These are phyloP conservation scores for Eonycteris spelaea DNA, from an alignment of 2,113 vertebrate genomes.

Conservation along the genomic window DNA sequence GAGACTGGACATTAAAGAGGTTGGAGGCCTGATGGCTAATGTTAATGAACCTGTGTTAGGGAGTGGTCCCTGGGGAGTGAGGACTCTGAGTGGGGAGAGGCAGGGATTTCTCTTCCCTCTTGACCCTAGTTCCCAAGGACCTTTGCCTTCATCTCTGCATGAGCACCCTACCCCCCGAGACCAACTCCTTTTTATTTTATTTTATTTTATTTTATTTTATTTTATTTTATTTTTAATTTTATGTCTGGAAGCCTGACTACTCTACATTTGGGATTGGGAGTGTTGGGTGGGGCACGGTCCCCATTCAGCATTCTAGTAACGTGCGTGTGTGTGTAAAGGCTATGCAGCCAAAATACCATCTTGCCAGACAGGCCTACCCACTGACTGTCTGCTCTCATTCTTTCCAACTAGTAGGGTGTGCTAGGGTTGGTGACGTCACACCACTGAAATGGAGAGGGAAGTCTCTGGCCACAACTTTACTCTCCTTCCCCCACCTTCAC, in stretches of 20 bases:
- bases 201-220: constrained; percentile 41
- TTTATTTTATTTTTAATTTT: constrained; percentile 71
- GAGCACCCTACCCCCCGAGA: constrained; percentile 64
- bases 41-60: constrained; percentile 33
- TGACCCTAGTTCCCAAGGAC: constrained; percentile 23
- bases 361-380: constrained; percentile 70
- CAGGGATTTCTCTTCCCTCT: constrained; percentile 22
- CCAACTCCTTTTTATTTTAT: constrained; percentile 60
- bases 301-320: constrained; percentile 42
- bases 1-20: constrained; percentile 62
- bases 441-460: background rate
- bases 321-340: constrained; percentile 42
- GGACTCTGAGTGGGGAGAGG: constrained; percentile 26
- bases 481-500: background rate
- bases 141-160: constrained; percentile 70
- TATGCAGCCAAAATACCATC: constrained; percentile 75
- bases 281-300: constrained; percentile 51
- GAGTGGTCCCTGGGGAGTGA: background rate
- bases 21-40: constrained; percentile 42
- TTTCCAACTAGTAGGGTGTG: constrained; percentile 50
- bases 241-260: constrained; percentile 70
- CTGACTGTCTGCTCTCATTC: constrained; percentile 67
- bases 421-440: background rate
- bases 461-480: background rate
- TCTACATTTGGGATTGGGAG: constrained; percentile 63